These are phyloP conservation scores for Myiopsitta monachus DNA, from an alignment of 2,113 vertebrate genomes.

Conservation along the genomic window DNA sequence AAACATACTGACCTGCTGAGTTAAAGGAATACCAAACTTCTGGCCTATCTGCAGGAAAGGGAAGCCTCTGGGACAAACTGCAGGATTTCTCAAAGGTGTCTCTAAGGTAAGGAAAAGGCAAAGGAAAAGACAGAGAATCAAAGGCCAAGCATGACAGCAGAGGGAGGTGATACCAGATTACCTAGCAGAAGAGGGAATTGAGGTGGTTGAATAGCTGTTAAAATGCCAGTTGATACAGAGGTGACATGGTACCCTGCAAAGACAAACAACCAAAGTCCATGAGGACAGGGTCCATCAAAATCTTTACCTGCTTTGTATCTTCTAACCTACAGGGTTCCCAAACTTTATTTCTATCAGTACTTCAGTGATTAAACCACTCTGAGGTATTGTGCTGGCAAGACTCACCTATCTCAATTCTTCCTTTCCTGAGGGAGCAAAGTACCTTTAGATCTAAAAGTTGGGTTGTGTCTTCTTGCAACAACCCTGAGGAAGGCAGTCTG, in stretches of 20 bases:
- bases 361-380: neutral
- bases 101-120: neutral
- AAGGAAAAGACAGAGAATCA: neutral
- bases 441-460: neutral
- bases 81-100: neutral
- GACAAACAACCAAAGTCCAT: neutral
- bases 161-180: neutral
- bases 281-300: neutral
- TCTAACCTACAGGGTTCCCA: neutral
- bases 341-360: neutral
- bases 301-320: neutral
- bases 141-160: neutral
- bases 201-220: neutral
- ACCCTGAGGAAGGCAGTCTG: neutral
- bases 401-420: neutral
- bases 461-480: neutral
- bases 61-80: neutral
- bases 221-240: neutral
- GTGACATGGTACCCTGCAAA: neutral
- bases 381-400: neutral
- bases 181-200: neutral
- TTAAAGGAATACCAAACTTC: neutral
- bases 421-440: neutral
- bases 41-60: neutral
- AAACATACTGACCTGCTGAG: neutral